Percentiles rank a stretch among this genome's conserved stretches.
Evolutionary conservation across 2,113 vertebrate species (phyloP).

Genomic region (Chiloscyllium plagiosum): DNA sequence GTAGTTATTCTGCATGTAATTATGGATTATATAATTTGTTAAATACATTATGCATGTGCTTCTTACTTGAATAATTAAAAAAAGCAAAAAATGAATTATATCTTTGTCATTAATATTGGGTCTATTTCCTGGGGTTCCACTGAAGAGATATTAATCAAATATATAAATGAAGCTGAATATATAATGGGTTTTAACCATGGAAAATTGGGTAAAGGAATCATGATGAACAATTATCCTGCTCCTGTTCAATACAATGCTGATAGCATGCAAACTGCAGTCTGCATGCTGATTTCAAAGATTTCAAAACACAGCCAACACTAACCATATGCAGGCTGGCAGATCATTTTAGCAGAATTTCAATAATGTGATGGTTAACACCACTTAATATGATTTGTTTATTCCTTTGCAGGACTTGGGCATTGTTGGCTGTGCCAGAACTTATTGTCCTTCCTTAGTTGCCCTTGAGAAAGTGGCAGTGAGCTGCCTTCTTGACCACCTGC

Average conservation of each 20-base stretch:
- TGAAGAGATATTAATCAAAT: constrained; percentile 9
- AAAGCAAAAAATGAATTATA: background rate
- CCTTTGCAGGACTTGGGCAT: too few species aligned
- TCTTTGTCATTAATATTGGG: constrained; percentile 4
- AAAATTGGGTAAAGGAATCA: background rate
- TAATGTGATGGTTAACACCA: background rate
- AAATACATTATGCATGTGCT: constrained; percentile 32
- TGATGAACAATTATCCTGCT: background rate
- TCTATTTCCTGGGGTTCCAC: background rate
- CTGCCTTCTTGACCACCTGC: too few species aligned
- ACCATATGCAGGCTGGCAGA: background rate
- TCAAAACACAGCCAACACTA: background rate
- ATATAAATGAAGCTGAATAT: background rate
- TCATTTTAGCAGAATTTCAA: background rate
- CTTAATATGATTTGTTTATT: background rate
- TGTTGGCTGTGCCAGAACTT: too few species aligned
- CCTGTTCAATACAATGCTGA: background rate
- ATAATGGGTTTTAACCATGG: background rate
- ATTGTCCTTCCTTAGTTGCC: too few species aligned
- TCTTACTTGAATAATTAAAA: constrained; percentile 10
- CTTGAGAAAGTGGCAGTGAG: too few species aligned
- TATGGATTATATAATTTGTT: constrained; percentile 33
- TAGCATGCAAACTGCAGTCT: background rate
- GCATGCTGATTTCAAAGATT: background rate
- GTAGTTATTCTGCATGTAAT: constrained; percentile 10